Conservation (phyloP, 2,113 vertebrate species). For the Amphiprion percula region DNA sequence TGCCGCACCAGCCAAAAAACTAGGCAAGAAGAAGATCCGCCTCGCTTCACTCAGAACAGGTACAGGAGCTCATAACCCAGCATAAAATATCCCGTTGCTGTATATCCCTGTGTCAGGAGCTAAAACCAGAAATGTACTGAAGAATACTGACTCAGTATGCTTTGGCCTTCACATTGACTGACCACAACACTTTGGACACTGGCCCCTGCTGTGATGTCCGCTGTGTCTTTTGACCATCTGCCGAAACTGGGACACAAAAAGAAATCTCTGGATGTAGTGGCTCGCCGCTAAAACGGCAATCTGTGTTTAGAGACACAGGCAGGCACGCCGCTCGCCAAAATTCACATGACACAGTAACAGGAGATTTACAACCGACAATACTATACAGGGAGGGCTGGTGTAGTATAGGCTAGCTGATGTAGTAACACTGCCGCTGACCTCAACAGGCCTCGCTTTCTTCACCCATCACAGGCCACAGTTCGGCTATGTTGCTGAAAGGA, state of each 20-base stretch:
- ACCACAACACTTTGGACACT: slow-evolving; percentile 68
- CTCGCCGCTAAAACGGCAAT: slow-evolving; percentile 70
- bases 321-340: slow-evolving; percentile 69
- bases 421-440: slow-evolving; percentile 65
- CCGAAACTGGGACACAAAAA: slow-evolving; percentile 66
- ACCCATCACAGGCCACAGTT: slow-evolving; percentile 37
- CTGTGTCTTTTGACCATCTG: slow-evolving; percentile 59
- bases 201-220: slow-evolving; percentile 51
- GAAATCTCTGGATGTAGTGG: slow-evolving; percentile 74
- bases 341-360: slow-evolving; percentile 77
- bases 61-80: slow-evolving; percentile 48
- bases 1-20: slow-evolving; percentile 76
- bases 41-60: slow-evolving; percentile 46
- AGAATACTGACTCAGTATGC: slow-evolving; percentile 42
- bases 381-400: slow-evolving; percentile 45
- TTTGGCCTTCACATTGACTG: slow-evolving; percentile 64
- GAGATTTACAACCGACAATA: slow-evolving; percentile 79
- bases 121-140: slow-evolving; percentile 45
- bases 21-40: slow-evolving; percentile 36
- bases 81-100: slow-evolving; percentile 7
- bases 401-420: slow-evolving; percentile 52
- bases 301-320: slow-evolving; percentile 76
- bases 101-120: slow-evolving; percentile 13
- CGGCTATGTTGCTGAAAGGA: slow-evolving; percentile 58
- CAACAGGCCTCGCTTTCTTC: slow-evolving; percentile 52